These are phyloP conservation scores for Megaustenia siamemsis DNA, from an alignment of 2,888 invertebrate species.

Conservation along the genomic window DNA sequence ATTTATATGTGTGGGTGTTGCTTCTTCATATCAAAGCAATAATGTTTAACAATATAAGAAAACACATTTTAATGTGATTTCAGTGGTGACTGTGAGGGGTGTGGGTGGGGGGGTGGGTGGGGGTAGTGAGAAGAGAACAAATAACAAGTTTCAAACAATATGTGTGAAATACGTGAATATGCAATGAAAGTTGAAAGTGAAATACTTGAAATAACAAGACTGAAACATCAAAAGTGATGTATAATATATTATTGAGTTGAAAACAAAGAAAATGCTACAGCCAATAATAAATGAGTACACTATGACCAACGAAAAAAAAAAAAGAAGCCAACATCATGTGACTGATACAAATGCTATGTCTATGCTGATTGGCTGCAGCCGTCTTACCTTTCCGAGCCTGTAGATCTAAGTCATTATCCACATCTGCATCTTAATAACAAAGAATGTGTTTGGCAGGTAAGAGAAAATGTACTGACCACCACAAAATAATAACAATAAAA, in stretches of 20 bases:
- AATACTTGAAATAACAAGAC: not conserved
- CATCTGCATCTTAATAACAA: constrained; percentile 45
- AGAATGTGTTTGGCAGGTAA: not conserved
- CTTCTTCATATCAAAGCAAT: too few relatives aligned
- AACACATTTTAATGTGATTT: too few relatives aligned
- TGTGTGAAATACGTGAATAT: not conserved
- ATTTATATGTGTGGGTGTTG: too few relatives aligned
- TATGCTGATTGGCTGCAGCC: not conserved
- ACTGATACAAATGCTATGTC: not conserved
- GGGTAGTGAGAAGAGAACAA: not conserved
- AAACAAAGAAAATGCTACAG: not conserved
- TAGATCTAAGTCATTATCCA: constrained; percentile 52
- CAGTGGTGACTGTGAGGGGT: too few relatives aligned
- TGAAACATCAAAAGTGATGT: constrained; percentile 8
- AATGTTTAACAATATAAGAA: too few relatives aligned
- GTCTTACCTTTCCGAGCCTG: constrained; percentile 47
- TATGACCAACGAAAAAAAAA: not conserved
- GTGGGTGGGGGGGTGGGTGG: too few relatives aligned
- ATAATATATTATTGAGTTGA: not conserved
- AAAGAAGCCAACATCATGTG: constrained; percentile 13
- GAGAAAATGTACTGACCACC: not conserved
- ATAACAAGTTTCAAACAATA: not conserved
- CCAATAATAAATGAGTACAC: not conserved
- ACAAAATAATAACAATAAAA: not conserved
- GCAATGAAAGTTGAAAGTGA: not conserved